Evolutionary conservation across 2,797 vertebrate genomes (phyloP), one percentile per base, ranked within the genome.

Genomic region (Silurus aristotelis): DNA sequence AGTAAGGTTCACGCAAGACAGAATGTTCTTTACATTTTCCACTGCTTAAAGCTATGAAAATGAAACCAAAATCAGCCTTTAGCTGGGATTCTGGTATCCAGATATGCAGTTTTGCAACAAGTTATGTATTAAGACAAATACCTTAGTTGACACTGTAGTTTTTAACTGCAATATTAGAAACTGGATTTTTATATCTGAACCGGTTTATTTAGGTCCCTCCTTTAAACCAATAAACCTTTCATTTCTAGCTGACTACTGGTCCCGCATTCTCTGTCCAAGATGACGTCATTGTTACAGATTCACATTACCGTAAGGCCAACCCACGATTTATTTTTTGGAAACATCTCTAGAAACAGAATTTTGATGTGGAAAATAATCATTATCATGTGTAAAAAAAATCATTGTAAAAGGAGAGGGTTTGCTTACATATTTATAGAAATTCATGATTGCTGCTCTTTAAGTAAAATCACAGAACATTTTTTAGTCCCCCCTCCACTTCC

Each of bases 71-170:
- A 25, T 17, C 48, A 17, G 22, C 14, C 22, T 71, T 71, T 20
- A 20, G 20, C 20, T 48, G 48, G 46, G 68, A 46, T 20, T 20
- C 7, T 10, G 38, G 22, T 38, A 31, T 68, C 66, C 66, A 38
- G 66, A 8, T 20, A 25, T 52, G 68, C 7, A 38, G 15, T 38
- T 70, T 38, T 25, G 63, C 56, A 58, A 3, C 56, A 60, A 83
- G 79, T 99, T 99, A 85, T 99, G 95, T 0, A 92, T 94, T 80
- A 99, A 93, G 67, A 97, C 98, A 0, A 97, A 83, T 83, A 97
- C 93, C 71, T 98, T 56, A 76, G n/a, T 19, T 56, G 46, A 1
- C 14, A 63, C n/a, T 10, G 10, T 7, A 7, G 10, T 52, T 52
- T 76, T 76, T 76, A 15, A 56, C 48, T 76, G 31, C n/a, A 55